Evolutionary conservation across 2,888 invertebrate species (phyloP).

Genomic region (Zygothrica quintamaculata): DNA sequence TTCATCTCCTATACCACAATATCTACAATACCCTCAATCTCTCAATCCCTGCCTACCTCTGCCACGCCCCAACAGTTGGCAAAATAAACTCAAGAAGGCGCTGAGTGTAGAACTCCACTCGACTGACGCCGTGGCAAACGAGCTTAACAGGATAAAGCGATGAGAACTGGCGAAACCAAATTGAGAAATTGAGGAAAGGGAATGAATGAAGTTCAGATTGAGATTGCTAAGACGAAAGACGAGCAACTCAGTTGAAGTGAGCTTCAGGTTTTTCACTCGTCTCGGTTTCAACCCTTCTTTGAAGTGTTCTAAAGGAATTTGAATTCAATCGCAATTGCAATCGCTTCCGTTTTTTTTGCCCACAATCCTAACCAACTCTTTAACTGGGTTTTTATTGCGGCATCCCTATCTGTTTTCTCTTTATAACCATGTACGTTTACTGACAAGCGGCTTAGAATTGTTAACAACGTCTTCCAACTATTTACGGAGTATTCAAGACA

Average conservation of each 20-base stretch:
- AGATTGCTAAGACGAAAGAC: slow-evolving; percentile 1
- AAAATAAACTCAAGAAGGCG: slow-evolving; percentile 43
- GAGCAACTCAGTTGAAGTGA: slow-evolving; percentile 42
- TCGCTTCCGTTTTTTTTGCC: slow-evolving; percentile 35
- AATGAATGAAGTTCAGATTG: background rate
- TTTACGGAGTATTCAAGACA: slow-evolving; percentile 30
- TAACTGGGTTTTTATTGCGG: slow-evolving; percentile 46
- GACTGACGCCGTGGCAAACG: slow-evolving; percentile 59
- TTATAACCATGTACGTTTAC: slow-evolving; percentile 33
- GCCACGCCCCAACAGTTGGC: slow-evolving; percentile 26
- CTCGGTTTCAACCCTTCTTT: slow-evolving; percentile 60
- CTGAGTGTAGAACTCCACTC: slow-evolving; percentile 47
- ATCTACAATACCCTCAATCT: slow-evolving; percentile 3
- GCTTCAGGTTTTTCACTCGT: slow-evolving; percentile 42
- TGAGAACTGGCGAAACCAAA: slow-evolving; percentile 34
- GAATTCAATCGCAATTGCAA: slow-evolving; percentile 70
- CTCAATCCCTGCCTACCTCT: slow-evolving; percentile 7
- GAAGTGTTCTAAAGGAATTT: slow-evolving; percentile 68
- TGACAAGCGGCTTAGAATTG: slow-evolving; percentile 63
- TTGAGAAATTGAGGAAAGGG: slow-evolving; percentile 43
- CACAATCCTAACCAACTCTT: slow-evolving; percentile 2
- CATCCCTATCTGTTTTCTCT: slow-evolving; percentile 18
- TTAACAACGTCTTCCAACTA: slow-evolving; percentile 59
- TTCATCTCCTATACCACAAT: slow-evolving; percentile 21
- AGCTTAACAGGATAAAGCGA: slow-evolving; percentile 48